Conservation (phyloP, 1,140 invertebrate species). For the Oryctes rhinoceros region DNA sequence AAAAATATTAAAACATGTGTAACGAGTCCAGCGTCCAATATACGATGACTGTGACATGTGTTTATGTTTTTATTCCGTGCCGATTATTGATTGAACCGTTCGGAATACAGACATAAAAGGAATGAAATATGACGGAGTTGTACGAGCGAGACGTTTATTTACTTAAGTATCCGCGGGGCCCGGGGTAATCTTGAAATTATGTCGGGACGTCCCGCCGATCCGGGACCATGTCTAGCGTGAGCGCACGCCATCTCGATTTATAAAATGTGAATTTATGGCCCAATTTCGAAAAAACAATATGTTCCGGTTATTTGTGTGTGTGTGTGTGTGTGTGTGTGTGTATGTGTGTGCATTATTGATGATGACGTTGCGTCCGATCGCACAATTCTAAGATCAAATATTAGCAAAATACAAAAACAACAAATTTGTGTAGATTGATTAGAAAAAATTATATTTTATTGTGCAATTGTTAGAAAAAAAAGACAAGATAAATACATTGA, state of each 20-base stretch:
- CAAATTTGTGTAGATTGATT: too few species aligned
- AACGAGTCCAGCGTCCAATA: slow-evolving; percentile 5
- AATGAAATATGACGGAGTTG: slow-evolving; percentile 42
- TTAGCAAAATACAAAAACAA: not conserved
- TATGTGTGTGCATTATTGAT: slow-evolving; percentile 16
- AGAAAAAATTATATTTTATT: too few species aligned
- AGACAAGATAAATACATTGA: too few species aligned
- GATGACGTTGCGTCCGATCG: slow-evolving; percentile 13
- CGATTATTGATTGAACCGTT: slow-evolving; percentile 39
- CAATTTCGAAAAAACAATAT: slow-evolving; percentile 48
- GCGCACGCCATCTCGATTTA: slow-evolving; percentile 50
- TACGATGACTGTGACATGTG: slow-evolving; percentile 27
- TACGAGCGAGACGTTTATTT: slow-evolving; percentile 49
- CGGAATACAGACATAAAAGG: slow-evolving; percentile 39
- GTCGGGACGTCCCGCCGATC: slow-evolving; percentile 47
- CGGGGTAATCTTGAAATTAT: slow-evolving; percentile 50
- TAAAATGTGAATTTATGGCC: slow-evolving; percentile 51
- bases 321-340: slow-evolving; percentile 9
- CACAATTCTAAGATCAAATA: not conserved
- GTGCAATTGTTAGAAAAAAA: too few species aligned
- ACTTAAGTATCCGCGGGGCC: slow-evolving; percentile 49
- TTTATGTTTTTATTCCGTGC: slow-evolving; percentile 38
- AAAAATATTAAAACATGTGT: slow-evolving; percentile 28
- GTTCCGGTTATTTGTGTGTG: slow-evolving; percentile 40
- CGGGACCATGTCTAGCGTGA: slow-evolving; percentile 46